Evolutionary conservation across 2,888 invertebrate genomes (phyloP), one percentile per base, ranked within the genome.

Genomic region (Epirrita christyi): DNA sequence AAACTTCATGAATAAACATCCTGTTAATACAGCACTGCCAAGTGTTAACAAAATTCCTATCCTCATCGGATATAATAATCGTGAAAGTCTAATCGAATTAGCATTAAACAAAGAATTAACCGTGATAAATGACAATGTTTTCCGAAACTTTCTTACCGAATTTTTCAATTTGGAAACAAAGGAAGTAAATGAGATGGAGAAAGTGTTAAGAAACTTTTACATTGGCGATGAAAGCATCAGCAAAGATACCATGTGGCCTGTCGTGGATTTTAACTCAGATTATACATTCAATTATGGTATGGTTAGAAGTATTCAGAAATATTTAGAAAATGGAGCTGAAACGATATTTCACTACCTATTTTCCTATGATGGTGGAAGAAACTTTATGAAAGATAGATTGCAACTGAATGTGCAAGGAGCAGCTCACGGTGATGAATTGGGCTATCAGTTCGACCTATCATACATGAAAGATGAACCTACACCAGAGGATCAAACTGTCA

Each of bases 261-360:
- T 85, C 0, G 68, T 64, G 0, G 66, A 75, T n/a, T 85, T 81
- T 14, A 36, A 52, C 36, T 80, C 85, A 0, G 86, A 86, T 64
- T 68, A 72, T 6, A n/a, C 8, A 1, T 83, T 67, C 41, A 67
- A 58, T 27, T 71, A 78, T 64, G 78, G 80, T 0, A 58, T 62
- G 2, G 66, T 73, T 1, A 67, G 76, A 64, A 72, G 67, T 45
- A 62, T 85, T 2, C 61, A 70, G 27, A 73, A 72, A 32, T 84
- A 78, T 50, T 34, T 83, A 1, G 63, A 70, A 28, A 72, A 63
- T 56, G 76, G 71, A 14, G 74, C 69, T 6, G 58, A 50, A 10
- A 61, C 72, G 0, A 59, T 84, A 29, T 86, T 73, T 59, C 70
- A 78, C 36, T 86, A 85, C 37, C 29, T 85, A 21, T 86, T 86